Evolutionary conservation across 2,888 invertebrate genomes (phyloP), one percentile per base, ranked within the genome.

Genomic region (Acleris holmiana): DNA sequence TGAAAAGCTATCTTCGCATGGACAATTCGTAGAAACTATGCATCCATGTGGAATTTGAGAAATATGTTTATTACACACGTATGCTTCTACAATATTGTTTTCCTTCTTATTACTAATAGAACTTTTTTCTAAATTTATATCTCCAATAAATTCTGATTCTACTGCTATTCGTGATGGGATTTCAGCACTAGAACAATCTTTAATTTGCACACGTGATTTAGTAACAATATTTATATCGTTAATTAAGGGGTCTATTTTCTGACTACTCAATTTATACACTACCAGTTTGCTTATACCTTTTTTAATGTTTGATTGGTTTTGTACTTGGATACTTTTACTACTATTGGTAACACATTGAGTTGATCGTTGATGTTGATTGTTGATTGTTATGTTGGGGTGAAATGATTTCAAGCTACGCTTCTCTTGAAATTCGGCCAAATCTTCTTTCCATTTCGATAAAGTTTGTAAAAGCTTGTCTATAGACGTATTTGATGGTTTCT

Each of bases 401-500:
- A 67, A 53, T 60, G 48, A 55, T 62, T 64, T 60, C 64, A 68
- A 59, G 58, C 65, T 44, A 56, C 50, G 50, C 44, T 44, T 51
- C 58, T 60, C 53, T 44, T 69, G 19, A 8, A 51, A 61, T 40
- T 65, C 57, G 47, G 47, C 57, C 57, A 80, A 69, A 62, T 82
- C 77, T 70, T 62, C 70, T 69, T 83, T 83, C 82, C 80, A 82
- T 67, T 82, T 79, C 1, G 71, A 65, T 67, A 90, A 80, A 15
- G 75, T 82, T 59, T 82, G 76, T 53, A 91, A 74, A 58, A 91
- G 76, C 66, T 80, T 80, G 69, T 91, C 84, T 66, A 91, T 80
- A 4, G 91, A 91, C 46, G 82, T 81, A 62, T 78, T 85, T 51
- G 91, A 91, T 41, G 91, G 91, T 5, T 76, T 65, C 76, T 85